Percentiles rank a stretch among this genome's conserved stretches.
These are phyloP conservation scores for Melanerpes formicivorus DNA, from an alignment of 2,113 vertebrate genomes.

Conservation along the genomic window DNA sequence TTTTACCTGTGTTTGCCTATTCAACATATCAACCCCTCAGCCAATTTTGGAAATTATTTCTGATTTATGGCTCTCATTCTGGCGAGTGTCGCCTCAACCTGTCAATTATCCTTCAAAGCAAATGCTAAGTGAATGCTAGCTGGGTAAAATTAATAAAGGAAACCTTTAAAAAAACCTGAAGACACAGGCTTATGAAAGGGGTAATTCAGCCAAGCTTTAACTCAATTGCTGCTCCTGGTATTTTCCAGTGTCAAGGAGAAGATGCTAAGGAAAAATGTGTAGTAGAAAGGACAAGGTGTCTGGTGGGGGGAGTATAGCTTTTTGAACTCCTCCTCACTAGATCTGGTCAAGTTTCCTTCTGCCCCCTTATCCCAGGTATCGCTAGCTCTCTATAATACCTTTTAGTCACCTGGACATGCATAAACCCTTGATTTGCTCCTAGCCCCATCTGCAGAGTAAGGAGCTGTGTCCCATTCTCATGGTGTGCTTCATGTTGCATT, in stretches of 20 bases:
- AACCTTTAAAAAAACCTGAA: slow-evolving; percentile 76
- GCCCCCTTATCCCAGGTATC: not conserved
- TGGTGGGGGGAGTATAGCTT: not conserved
- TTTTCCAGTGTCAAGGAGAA: slow-evolving; percentile 29
- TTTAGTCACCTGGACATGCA: not conserved
- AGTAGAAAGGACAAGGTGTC: not conserved
- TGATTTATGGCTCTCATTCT: slow-evolving; percentile 83
- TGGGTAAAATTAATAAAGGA: slow-evolving; percentile 84
- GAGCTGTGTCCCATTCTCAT: not conserved
- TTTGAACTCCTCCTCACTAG: not conserved
- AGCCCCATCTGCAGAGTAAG: not conserved
- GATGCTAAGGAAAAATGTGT: not conserved
- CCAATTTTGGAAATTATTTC: slow-evolving; percentile 88
- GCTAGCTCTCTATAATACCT: not conserved
- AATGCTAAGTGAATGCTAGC: slow-evolving; percentile 84
- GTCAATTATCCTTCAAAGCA: slow-evolving; percentile 85
- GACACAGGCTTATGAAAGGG: slow-evolving; percentile 45
- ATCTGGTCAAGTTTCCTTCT: not conserved
- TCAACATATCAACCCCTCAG: slow-evolving; percentile 80
- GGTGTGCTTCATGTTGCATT: not conserved
- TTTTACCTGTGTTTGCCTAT: slow-evolving; percentile 89
- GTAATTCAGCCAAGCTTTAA: slow-evolving; percentile 57
- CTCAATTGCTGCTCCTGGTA: slow-evolving; percentile 36
- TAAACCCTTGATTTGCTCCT: not conserved
- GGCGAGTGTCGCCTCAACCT: slow-evolving; percentile 78